phyloP scores from a whole-genome alignment of 1,140 invertebrate species.

The Zaprionus kolodkinae region DNA sequence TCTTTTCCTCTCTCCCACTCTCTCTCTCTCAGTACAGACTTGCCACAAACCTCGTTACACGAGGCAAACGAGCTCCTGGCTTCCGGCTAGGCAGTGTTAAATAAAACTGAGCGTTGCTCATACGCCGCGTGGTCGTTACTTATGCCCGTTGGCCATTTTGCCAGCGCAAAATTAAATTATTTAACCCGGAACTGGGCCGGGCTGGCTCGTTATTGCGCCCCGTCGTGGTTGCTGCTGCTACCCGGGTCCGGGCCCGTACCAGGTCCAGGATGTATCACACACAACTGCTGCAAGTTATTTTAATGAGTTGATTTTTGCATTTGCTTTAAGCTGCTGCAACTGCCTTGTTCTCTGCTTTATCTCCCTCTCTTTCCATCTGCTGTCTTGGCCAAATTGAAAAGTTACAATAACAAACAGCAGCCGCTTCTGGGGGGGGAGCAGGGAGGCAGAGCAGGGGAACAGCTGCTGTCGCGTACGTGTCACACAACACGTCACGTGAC shows the following conservation, averaged over 20 bases:
- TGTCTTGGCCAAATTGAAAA: slow-evolving; percentile 72
- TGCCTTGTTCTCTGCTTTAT: slow-evolving; percentile 5
- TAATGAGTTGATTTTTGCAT: slow-evolving; percentile 65
- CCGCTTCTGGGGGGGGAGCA: slow-evolving; percentile 28
- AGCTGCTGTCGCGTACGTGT: slow-evolving; percentile 75
- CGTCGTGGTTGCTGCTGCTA: slow-evolving; percentile 31
- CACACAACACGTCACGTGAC: slow-evolving; percentile 81
- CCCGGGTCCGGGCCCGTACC: slow-evolving; percentile 28
- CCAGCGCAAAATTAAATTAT: slow-evolving; percentile 78
- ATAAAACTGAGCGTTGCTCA: slow-evolving; percentile 81
- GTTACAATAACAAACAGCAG: slow-evolving; percentile 45
- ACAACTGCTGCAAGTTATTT: slow-evolving; percentile 74
- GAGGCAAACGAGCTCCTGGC: slow-evolving; percentile 65
- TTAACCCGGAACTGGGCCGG: slow-evolving; percentile 80
- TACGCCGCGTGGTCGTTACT: slow-evolving; percentile 74
- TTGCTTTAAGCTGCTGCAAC: slow-evolving; percentile 60
- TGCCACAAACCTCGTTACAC: slow-evolving; percentile 39
- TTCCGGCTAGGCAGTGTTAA: slow-evolving; percentile 78
- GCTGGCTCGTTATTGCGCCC: slow-evolving; percentile 34
- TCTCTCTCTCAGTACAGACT: neutral
- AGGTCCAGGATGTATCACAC: slow-evolving; percentile 74
- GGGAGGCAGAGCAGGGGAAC: slow-evolving; percentile 8
- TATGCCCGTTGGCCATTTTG: slow-evolving; percentile 78
- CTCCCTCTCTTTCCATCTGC: neutral
- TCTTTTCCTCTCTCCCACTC: neutral